Conservation (phyloP, 2,888 invertebrate genomes). For the Odontocerum albicorne region DNA sequence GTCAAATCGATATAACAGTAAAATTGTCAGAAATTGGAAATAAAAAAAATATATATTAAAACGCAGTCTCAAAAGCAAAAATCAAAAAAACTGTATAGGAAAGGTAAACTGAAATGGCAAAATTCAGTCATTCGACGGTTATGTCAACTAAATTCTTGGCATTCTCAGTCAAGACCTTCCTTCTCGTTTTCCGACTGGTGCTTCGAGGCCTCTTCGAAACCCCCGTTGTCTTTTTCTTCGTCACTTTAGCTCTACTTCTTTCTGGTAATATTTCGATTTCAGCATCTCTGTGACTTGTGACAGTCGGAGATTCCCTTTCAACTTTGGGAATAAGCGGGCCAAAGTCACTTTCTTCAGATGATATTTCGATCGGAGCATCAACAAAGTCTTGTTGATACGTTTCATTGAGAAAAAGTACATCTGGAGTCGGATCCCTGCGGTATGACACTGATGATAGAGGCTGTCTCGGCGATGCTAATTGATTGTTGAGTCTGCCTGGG, state of each 20-base stretch:
- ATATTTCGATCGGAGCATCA: conserved; percentile 19
- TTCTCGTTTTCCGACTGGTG: conserved; percentile 50
- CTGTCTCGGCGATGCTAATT: conserved; percentile 33
- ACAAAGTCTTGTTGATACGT: conserved; percentile 4
- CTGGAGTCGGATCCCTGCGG: conserved; percentile 19
- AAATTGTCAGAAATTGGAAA: no score
- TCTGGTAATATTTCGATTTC: conserved; percentile 39
- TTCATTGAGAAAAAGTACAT: conserved; percentile 7
- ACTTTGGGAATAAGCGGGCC: conserved; percentile 38
- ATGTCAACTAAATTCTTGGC: conserved; percentile 1
- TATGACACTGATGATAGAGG: conserved; percentile 31
- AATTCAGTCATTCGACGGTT: conserved; percentile 8
- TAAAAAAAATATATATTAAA: no score
- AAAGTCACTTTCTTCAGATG: conserved; percentile 30
- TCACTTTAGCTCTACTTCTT: conserved; percentile 47
- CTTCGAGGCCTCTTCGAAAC: conserved; percentile 50
- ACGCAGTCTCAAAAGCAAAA: no score
- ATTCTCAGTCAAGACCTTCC: conserved; percentile 42
- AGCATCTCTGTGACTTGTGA: conserved; percentile 41
- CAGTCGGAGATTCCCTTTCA: conserved; percentile 44
- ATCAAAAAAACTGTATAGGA: no score
- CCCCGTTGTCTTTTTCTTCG: conserved; percentile 45
- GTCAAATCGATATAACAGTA: no score
- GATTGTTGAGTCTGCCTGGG: conserved; percentile 24
- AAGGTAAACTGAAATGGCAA: no score